Base-by-base conservation (phyloP, 2,797 vertebrate species). In the Varecia variegata region DNA sequence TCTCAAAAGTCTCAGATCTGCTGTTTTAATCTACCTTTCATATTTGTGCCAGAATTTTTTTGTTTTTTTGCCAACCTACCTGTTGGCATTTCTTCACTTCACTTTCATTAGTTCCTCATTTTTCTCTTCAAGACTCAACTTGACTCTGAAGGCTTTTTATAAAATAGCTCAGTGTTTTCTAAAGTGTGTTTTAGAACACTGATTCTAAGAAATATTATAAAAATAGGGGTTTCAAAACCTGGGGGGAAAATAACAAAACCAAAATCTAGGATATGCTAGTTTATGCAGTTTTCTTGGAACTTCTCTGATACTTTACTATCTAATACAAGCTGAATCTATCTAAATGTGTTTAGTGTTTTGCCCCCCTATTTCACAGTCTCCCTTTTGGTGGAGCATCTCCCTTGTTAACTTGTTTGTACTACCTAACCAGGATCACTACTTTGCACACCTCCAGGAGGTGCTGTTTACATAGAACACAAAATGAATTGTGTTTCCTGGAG, bases 51-150 rank as follows among this genome's bases (percentile, higher is more conserved):
- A 82, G 60, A 65, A 43, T 82, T 45, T 88, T 84, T 52, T 60
- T 70, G 23, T 90, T 93, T 88, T 95, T 76, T n/a, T n/a, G n/a
- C n/a, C n/a, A 27, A 18, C 21, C 74, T 96, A 89, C n/a, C 35
- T 97, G 60, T n/a, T 91, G 20, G 84, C 21, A 56, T 86, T 95
- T 95, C n/a, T 93, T 94, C n/a, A 70, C 21, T 90, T 82, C 95
- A 85, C 38, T 77, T 82, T 79, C 52, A 90, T 4, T 71, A 18
- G 12, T 68, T 95, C 32, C 45, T 94, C 25, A 58, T 90, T 93
- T 91, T 40, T 81, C n/a, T 93, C 14, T 94, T 47, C 32, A 52
- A 74, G 32, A 95, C 54, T 23, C 25, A 88, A 5, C 56, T 92
- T 79, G 60, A 32, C 27, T 93, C 35, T 80, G 20, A 92, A 93